Conservation (phyloP, 2,113 vertebrate species). For the Gallinago paraguaiae region DNA sequence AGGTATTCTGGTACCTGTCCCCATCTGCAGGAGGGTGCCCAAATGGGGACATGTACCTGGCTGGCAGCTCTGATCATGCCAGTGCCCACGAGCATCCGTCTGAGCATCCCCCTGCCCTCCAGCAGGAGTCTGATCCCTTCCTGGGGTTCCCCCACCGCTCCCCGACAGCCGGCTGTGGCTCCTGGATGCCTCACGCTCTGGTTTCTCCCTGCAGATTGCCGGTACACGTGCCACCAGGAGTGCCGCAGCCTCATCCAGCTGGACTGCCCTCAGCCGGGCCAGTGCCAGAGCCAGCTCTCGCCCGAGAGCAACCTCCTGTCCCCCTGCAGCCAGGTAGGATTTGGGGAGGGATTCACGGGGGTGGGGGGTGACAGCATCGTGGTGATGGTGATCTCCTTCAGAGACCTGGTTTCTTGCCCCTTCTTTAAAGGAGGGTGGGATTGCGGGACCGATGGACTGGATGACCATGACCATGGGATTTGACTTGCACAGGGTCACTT, state of each 20-base stretch:
- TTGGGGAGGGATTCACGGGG: neutral
- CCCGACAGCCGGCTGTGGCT: fast-evolving
- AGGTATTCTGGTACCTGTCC: neutral
- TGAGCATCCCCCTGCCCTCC: neutral
- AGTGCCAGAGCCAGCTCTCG: conserved; percentile 57
- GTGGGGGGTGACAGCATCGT: neutral
- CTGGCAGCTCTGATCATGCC: fast-evolving
- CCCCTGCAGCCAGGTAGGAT: conserved; percentile 74
- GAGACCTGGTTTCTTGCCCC: neutral
- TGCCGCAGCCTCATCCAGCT: conserved; percentile 85
- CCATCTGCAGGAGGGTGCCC: neutral
- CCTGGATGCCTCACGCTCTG: neutral
- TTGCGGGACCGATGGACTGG: too few species aligned
- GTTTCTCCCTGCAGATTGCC: conserved; percentile 80
- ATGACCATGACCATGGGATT: neutral
- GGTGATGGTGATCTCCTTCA: neutral
- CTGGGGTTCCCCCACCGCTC: fast-evolving
- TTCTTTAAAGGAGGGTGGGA: fast-evolving
- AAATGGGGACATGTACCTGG: neutral
- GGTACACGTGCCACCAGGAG: conserved; percentile 89
- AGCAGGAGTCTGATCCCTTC: fast-evolving
- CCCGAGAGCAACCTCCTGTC: conserved; percentile 70
- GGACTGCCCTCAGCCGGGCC: conserved; percentile 82
- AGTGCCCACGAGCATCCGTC: fast-evolving
- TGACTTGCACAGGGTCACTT: neutral